phyloP scores from a whole-genome alignment of 2,888 invertebrate species.

The Aleiodes testaceus region DNA sequence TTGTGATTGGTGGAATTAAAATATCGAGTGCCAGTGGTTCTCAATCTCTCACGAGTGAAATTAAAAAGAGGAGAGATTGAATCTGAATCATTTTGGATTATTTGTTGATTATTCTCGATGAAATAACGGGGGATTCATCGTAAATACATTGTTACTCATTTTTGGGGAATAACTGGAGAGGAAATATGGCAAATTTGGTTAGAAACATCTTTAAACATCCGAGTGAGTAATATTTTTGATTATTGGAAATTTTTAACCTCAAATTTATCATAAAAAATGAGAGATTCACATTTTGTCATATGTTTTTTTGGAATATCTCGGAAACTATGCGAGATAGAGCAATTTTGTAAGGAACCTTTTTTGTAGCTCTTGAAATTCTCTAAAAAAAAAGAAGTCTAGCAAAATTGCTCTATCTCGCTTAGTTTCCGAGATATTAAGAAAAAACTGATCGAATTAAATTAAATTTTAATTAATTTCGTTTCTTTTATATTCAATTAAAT shows the following conservation, averaged over 20 bases:
- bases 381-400: no score
- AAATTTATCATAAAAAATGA: not conserved
- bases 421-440: no score
- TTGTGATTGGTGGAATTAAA: not conserved
- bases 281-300: no score
- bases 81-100: no score
- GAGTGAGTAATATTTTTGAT: not conserved
- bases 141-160: no score
- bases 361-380: no score
- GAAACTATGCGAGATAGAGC: no score
- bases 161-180: not conserved
- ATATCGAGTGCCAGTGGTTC: not conserved
- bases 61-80: no score
- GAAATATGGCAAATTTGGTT: conserved; percentile 8
- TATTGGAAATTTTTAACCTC: not conserved
- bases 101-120: no score
- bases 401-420: no score
- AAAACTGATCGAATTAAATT: not conserved
- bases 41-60: not conserved
- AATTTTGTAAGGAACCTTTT: no score
- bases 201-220: conserved; percentile 15
- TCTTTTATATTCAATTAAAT: not conserved
- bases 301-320: no score
- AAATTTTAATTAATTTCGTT: not conserved
- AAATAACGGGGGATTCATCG: not conserved